phyloP scores from a whole-genome alignment of 2,888 invertebrate genomes.

The Napeogenes inachia region DNA sequence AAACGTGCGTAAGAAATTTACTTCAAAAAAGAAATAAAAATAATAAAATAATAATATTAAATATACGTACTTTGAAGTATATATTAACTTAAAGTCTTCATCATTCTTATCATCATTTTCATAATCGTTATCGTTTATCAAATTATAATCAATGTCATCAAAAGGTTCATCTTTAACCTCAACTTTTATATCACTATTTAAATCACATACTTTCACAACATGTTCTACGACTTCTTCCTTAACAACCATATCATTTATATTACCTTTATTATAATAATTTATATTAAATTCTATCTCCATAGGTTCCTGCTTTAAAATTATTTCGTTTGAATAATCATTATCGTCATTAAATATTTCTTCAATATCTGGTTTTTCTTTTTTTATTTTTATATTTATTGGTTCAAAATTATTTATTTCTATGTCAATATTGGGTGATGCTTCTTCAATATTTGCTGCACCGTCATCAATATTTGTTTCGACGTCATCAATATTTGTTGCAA shows the following conservation, averaged over 20 bases:
- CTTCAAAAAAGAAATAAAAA: too few species aligned
- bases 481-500: too few species aligned
- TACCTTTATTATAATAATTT: not conserved
- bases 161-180: constrained; percentile 5
- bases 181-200: not conserved
- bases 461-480: too few species aligned
- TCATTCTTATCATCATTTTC: not conserved
- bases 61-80: not conserved
- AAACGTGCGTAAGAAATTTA: too few species aligned
- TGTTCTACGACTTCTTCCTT: constrained; percentile 10
- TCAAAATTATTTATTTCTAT: not conserved
- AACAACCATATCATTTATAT: constrained; percentile 10
- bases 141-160: not conserved
- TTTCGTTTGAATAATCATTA: not conserved
- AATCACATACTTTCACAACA: not conserved
- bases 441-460: too few species aligned
- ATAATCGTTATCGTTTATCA: not conserved
- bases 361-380: constrained; percentile 3
- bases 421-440: too few species aligned
- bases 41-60: not conserved
- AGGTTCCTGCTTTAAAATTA: not conserved
- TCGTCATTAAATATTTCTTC: constrained; percentile 5
- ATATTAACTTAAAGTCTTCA: not conserved
- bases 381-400: not conserved
- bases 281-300: not conserved